A percentile compares a stretch with the other conserved stretches of the same genome.
Conservation (phyloP, 2,113 vertebrate species). For the Arenaria interpres region DNA sequence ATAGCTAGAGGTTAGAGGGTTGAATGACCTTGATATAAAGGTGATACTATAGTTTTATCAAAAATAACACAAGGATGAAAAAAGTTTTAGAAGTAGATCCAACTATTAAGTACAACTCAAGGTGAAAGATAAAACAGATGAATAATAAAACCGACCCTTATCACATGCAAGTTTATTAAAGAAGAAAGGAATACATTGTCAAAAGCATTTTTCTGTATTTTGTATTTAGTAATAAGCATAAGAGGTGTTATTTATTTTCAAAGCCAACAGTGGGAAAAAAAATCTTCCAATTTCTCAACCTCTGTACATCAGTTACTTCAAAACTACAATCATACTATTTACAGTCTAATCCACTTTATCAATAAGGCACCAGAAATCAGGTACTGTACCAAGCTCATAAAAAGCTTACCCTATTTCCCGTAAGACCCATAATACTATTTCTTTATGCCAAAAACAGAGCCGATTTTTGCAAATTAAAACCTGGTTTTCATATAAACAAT, state of each 20-base stretch:
- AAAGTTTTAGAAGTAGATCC: background rate
- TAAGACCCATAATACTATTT: background rate
- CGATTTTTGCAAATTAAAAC: background rate
- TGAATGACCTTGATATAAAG: constrained; percentile 12
- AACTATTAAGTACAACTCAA: constrained; percentile 14
- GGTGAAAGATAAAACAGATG: constrained; percentile 24
- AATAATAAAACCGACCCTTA: background rate
- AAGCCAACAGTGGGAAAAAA: background rate
- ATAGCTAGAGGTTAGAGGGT: background rate
- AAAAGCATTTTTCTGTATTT: background rate
- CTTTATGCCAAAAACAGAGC: background rate
- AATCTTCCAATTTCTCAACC: background rate
- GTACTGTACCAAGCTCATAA: background rate
- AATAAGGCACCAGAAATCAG: background rate
- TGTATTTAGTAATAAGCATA: background rate
- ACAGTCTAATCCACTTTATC: background rate
- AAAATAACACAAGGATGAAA: background rate
- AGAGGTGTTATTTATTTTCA: background rate
- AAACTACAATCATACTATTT: background rate
- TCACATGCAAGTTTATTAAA: background rate
- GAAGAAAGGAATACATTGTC: background rate
- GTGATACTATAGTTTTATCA: background rate
- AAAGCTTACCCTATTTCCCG: background rate
- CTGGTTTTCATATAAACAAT: background rate
- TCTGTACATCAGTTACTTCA: background rate